Evolutionary conservation across 2,113 vertebrate species (phyloP).

Genomic region (Macheiramphus alcinus): DNA sequence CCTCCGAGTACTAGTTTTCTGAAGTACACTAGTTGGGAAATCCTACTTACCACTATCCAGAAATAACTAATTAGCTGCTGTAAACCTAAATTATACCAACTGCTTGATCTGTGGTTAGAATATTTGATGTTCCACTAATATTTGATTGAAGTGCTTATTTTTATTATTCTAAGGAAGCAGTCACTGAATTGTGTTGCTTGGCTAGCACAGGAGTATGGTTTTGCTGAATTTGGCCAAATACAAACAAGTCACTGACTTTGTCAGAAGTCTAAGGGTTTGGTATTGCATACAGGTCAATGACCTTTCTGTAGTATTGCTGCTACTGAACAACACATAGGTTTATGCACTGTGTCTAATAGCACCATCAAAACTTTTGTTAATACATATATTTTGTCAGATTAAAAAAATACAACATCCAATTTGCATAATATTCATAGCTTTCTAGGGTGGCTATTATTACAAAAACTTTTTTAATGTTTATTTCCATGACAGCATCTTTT

Average conservation of each 20-base stretch:
- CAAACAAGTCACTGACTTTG: neutral
- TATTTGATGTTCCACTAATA: neutral
- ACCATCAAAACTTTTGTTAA: neutral
- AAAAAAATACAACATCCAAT: neutral
- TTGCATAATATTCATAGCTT: neutral
- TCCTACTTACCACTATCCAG: neutral
- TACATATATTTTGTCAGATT: accelerated
- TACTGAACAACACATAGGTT: neutral
- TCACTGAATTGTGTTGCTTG: neutral
- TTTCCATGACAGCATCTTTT: accelerated
- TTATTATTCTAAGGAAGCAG: neutral
- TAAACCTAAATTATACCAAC: neutral
- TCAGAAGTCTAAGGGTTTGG: neutral
- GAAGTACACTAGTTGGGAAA: neutral
- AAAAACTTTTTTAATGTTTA: neutral
- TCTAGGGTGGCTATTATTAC: neutral
- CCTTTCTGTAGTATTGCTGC: neutral
- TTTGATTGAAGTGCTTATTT: neutral
- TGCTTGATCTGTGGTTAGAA: neutral
- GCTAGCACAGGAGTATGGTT: neutral
- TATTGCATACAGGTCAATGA: neutral
- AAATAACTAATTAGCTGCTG: neutral
- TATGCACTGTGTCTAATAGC: neutral
- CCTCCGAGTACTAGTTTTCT: neutral
- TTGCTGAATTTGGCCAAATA: neutral